Base-by-base conservation (phyloP, 2,888 invertebrate species). In the Stomorhina lunata region DNA sequence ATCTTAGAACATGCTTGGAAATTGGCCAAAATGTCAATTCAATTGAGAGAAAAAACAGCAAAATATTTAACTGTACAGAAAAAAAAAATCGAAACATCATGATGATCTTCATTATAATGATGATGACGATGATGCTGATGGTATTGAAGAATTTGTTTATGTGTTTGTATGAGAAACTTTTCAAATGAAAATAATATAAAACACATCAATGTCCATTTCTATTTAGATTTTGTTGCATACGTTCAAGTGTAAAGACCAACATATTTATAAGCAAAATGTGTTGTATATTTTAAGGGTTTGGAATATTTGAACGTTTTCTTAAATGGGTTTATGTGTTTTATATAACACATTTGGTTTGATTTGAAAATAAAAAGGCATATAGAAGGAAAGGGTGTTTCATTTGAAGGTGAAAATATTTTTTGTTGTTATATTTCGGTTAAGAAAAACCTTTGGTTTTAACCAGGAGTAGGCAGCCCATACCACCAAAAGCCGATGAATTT, bases 11-110 rank as follows among this genome's bases (percentile, higher is more conserved):
- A 84, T 82, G 83, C 84, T 87, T 90, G 90, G 90, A 89, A 86
- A 85, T 77, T 85, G 86, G 88, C 90, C 90, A 90, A 90, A 86
- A 88, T 88, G 88, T 88, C 90, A 89, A 88, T 89, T 87, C 86
- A 87, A 85, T 87, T 85, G 84, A 80, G 82, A 61, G 55, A 59
- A 43, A 40, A 57, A 40, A 68, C 12, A 68, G 50, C 68, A 59
- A n/a, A n/a, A 57, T 76, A 76, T 68, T 50, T 29, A 59, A 29
- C 59, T n/a, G n/a, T n/a, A n/a, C n/a, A 43, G 17, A 43, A 43
- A 43, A 43, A 40, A 40, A 1, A 15, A 40, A 43, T 15, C 0
- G 12, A 43, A 68, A 77, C 12, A 59, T 25, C 22, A 50, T 25
- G 5, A 25, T 15, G 4, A 12, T 40, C 12, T 1, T 20, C 10